These are phyloP conservation scores for Molorchus minor DNA, from an alignment of 2,888 invertebrate species.

Conservation along the genomic window DNA sequence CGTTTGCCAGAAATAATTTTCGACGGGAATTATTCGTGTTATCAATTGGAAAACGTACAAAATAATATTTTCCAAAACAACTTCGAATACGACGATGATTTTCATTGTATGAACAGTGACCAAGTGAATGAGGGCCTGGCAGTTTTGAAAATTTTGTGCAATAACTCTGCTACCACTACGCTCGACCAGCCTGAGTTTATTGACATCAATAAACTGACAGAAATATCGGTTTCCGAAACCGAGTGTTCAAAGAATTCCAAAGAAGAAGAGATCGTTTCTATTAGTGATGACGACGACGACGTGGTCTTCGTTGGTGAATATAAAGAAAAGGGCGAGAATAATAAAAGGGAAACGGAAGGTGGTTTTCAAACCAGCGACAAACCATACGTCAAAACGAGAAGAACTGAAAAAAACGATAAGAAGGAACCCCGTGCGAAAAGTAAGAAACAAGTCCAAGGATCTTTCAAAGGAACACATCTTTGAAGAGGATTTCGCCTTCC, in stretches of 20 bases:
- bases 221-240: slow-evolving; percentile 12
- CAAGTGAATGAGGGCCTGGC: slow-evolving; percentile 28
- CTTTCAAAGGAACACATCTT: slow-evolving; percentile 40
- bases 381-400: slow-evolving; percentile 5
- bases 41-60: slow-evolving; percentile 22
- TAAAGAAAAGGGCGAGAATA: slow-evolving; percentile 18
- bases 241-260: too few species aligned
- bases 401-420: slow-evolving; percentile 26
- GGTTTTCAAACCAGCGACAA: not conserved
- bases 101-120: slow-evolving; percentile 1
- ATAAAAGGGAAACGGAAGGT: not conserved
- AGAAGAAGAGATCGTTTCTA: slow-evolving; percentile 14
- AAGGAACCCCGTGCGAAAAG: slow-evolving; percentile 45
- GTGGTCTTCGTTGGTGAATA: slow-evolving; percentile 46
- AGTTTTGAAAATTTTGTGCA: slow-evolving; percentile 30
- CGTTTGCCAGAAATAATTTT: slow-evolving; percentile 28
- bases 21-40: slow-evolving; percentile 26
- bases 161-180: slow-evolving; percentile 13
- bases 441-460: slow-evolving; percentile 37
- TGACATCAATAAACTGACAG: slow-evolving; percentile 43
- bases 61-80: slow-evolving; percentile 8
- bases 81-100: not conserved
- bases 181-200: slow-evolving; percentile 41
- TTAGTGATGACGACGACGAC: slow-evolving; percentile 41
- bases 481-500: slow-evolving; percentile 46